A percentile compares a stretch with the other conserved stretches of the same genome.
phyloP scores from a whole-genome alignment of 1,140 invertebrate genomes.

The Neuroterus valhalla region DNA sequence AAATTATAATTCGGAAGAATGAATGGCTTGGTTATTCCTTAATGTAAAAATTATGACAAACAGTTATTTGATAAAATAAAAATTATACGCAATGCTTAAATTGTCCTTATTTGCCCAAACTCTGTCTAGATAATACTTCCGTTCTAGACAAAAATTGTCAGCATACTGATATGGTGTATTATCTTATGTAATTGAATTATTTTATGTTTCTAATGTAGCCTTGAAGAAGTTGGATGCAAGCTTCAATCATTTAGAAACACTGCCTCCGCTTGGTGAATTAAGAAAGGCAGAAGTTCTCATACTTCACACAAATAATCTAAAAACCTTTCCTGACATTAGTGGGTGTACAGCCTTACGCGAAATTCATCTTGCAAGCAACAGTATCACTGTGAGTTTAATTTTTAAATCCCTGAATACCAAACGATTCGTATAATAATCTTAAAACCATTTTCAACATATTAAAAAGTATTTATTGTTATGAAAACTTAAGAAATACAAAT shows the following conservation, averaged over 20 bases:
- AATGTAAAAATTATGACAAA: no score
- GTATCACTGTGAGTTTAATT: conserved; percentile 78
- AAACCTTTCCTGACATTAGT: conserved; percentile 80
- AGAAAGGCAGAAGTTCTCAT: conserved; percentile 86
- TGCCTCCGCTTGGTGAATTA: conserved; percentile 88
- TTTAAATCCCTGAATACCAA: neutral
- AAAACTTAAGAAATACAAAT: neutral
- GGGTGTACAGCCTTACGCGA: conserved; percentile 83
- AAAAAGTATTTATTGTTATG: no score
- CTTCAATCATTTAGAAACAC: conserved; percentile 76
- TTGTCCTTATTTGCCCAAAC: neutral
- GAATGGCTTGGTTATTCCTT: no score
- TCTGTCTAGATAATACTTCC: neutral
- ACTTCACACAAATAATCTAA: conserved; percentile 85
- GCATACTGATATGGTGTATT: neutral
- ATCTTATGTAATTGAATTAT: neutral
- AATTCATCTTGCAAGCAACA: conserved; percentile 88
- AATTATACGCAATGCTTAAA: neutral
- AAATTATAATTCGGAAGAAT: no score
- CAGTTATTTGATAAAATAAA: no score
- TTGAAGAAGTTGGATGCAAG: conserved; percentile 78
- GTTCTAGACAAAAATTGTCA: neutral
- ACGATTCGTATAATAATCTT: no score
- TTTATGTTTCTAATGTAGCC: conserved; percentile 64
- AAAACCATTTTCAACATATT: no score